A percentile compares a stretch with the other conserved stretches of the same genome.
phyloP scores from a whole-genome alignment of 2,888 invertebrate species.

The Eudasyphora cyanicolor region DNA sequence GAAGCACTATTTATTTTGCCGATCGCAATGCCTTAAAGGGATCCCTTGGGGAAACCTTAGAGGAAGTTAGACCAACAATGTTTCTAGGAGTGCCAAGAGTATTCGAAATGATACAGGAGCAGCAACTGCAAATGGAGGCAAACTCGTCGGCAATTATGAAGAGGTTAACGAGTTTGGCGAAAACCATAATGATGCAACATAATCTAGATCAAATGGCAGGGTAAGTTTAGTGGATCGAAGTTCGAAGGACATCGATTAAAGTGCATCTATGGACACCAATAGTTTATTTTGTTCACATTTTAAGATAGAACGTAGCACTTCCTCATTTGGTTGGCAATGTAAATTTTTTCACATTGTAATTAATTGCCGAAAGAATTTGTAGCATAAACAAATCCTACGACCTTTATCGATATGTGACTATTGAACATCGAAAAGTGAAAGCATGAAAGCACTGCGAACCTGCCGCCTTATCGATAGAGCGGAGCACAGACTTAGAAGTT shows the following conservation, averaged over 20 bases:
- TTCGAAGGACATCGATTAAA: background rate
- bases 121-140: constrained; percentile 86
- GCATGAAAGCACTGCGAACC: too few relatives aligned
- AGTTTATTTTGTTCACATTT: too few relatives aligned
- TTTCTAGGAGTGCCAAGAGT: constrained; percentile 94
- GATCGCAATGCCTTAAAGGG: constrained; percentile 94
- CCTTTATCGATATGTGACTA: too few relatives aligned
- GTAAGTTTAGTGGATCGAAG: background rate
- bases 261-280: too few relatives aligned
- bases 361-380: too few relatives aligned
- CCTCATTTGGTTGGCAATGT: too few relatives aligned
- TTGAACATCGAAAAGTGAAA: too few relatives aligned
- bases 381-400: too few relatives aligned
- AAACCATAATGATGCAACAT: constrained; percentile 83
- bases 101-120: constrained; percentile 95
- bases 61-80: constrained; percentile 88
- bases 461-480: too few relatives aligned
- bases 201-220: constrained; percentile 81
- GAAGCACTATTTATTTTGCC: constrained; percentile 86
- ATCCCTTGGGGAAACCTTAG: constrained; percentile 86
- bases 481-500: too few relatives aligned
- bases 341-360: too few relatives aligned
- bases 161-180: constrained; percentile 85
- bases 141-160: constrained; percentile 86
- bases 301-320: too few relatives aligned